A percentile compares a stretch with the other conserved stretches of the same genome.
These are phyloP conservation scores for Pygoscelis antarcticus DNA, from an alignment of 2,113 vertebrate genomes.

Conservation along the genomic window DNA sequence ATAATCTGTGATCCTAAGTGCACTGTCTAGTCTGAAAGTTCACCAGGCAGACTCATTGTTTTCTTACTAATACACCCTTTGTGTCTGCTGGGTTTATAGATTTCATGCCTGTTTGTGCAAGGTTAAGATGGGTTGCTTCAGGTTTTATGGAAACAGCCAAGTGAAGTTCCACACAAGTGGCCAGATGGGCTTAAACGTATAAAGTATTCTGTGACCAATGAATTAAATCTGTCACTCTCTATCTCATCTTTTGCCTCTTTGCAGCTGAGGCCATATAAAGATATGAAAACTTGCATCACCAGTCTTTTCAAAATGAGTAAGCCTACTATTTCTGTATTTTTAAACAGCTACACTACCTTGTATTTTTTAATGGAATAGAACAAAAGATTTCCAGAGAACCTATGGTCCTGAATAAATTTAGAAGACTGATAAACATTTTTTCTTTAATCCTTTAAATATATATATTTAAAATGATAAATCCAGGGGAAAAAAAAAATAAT, in stretches of 20 bases:
- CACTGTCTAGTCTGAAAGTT: conserved; percentile 49
- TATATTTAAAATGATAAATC: neutral
- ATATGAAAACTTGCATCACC: conserved; percentile 51
- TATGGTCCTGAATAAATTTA: neutral
- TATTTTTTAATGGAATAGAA: neutral
- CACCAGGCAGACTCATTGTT: conserved; percentile 53
- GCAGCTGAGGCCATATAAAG: conserved; percentile 68
- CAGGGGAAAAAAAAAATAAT: neutral
- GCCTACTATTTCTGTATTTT: neutral
- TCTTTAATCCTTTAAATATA: neutral
- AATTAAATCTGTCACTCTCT: conserved; percentile 70
- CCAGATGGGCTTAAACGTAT: conserved; percentile 68
- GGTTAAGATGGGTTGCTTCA: conserved; percentile 66
- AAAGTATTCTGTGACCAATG: conserved; percentile 80
- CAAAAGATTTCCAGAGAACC: neutral
- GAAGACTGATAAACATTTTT: neutral
- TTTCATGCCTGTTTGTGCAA: conserved; percentile 72
- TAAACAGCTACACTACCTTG: neutral
- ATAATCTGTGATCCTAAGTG: conserved; percentile 48
- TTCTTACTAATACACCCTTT: conserved; percentile 51
- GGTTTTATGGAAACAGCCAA: conserved; percentile 66
- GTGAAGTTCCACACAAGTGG: conserved; percentile 33
- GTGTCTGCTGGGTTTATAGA: conserved; percentile 69
- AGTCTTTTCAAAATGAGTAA: conserved; percentile 44
- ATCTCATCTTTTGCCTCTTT: conserved; percentile 48